A percentile compares a stretch with the other conserved stretches of the same genome.
Evolutionary conservation across 2,113 vertebrate genomes (phyloP).

Genomic region (Otus sunia): DNA sequence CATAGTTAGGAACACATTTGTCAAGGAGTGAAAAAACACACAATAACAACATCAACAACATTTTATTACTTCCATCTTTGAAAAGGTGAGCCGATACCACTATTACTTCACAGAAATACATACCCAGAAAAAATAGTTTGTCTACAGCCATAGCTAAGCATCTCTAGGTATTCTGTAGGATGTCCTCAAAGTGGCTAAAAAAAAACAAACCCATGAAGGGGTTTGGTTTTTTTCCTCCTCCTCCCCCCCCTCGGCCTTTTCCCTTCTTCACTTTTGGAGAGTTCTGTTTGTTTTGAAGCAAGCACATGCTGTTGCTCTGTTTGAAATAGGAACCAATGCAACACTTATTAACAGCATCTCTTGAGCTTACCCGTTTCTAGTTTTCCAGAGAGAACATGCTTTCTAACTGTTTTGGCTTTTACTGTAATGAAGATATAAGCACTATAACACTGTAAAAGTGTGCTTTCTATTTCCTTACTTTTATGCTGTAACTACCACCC

Average conservation of each 20-base stretch:
- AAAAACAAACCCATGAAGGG: not conserved
- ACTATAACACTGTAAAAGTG: not conserved
- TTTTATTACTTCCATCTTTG: not conserved
- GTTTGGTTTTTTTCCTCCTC: not conserved
- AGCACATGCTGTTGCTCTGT: not conserved
- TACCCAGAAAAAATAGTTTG: not conserved
- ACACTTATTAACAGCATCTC: not conserved
- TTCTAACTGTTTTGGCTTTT: not conserved
- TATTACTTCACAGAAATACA: not conserved
- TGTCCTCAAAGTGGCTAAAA: not conserved
- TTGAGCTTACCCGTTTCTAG: not conserved
- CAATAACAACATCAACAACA: not conserved
- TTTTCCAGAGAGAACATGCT: not conserved
- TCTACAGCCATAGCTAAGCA: not conserved
- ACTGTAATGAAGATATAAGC: not conserved
- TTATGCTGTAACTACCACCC: not conserved
- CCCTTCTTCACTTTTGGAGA: not conserved
- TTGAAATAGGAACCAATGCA: not conserved
- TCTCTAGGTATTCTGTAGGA: not conserved
- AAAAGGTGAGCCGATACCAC: not conserved
- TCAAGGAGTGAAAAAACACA: not conserved
- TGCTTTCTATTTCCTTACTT: not conserved
- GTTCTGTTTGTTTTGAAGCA: not conserved
- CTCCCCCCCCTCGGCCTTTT: not conserved
- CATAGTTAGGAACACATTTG: accelerated